Evolutionary conservation across 2,113 vertebrate genomes (phyloP), one percentile per base, ranked within the genome.

Genomic region (Ptilorrhoa leucosticta): DNA sequence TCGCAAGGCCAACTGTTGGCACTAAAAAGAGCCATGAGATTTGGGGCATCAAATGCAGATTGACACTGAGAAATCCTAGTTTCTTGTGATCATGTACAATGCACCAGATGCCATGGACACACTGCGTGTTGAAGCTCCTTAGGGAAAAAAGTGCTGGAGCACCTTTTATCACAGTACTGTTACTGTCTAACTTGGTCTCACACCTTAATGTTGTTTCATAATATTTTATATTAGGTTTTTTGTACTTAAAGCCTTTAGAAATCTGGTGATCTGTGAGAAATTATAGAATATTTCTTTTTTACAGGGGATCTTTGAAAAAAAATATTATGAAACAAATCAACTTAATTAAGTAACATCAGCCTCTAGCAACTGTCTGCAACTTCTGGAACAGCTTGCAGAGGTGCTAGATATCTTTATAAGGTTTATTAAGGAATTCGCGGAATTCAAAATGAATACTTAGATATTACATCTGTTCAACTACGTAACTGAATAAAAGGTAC

Each of bases 1-100:
- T 99, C 1, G 99, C 98, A 77, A 98, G 99, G 83, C 99, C 99
- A 37, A 99, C 99, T 15, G 77, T 97, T 2, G 95, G 98, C n/a
- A 86, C 30, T 56, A 92, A 88, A 68, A 97, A 87, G 53, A 98
- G 96, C 39, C 81, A 94, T 20, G 95, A 97, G 48, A 98, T 99
- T 89, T 99, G 99, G 99, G 98, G 98, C 80, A 97, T 98, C 79
- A 97, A 75, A 61, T 99, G 99, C 93, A 98, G 97, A 24, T 93
- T 99, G 84, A 92, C 96, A 3, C 75, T 98, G 89, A 97, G 92
- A 37, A 97, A 90, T 70, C 71, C 76, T 51, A 89, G 39, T 70
- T 90, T 75, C 17, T 68, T 95, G 6, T 98, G 93, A 98, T 79
- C 19, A 6, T 22, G 27, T 57, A 33, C 22, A 72, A 9, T 10